phyloP scores from a whole-genome alignment of 2,797 vertebrate species.

The Vultur gryphus region DNA sequence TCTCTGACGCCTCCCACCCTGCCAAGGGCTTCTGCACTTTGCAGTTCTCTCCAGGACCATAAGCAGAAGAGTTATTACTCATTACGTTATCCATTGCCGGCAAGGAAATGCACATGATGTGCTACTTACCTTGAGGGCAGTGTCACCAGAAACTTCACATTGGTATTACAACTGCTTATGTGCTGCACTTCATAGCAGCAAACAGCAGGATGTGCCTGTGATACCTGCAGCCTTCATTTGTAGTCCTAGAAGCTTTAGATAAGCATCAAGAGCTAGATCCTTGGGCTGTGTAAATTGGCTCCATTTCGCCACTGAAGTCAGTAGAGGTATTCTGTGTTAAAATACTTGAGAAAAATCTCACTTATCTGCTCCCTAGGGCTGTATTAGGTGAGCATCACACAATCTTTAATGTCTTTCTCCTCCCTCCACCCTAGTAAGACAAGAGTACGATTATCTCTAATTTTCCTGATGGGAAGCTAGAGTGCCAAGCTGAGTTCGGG shows the following conservation, averaged over 20 bases:
- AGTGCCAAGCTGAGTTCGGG: neutral
- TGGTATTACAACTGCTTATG: neutral
- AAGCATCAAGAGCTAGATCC: neutral
- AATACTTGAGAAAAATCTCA: neutral
- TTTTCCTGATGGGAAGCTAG: neutral
- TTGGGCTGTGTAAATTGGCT: slow-evolving; percentile 5
- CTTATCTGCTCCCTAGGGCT: neutral
- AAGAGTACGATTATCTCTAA: neutral
- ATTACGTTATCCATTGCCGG: neutral
- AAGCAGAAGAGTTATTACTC: neutral
- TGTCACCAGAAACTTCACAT: neutral
- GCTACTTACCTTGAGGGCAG: neutral
- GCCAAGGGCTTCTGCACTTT: neutral
- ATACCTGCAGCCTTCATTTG: neutral
- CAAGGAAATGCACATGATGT: neutral
- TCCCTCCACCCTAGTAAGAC: neutral
- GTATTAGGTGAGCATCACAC: neutral
- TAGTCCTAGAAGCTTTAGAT: neutral
- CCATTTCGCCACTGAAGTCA: neutral
- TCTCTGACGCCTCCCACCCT: neutral
- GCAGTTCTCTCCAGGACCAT: neutral
- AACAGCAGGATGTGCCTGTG: neutral
- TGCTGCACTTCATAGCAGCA: neutral
- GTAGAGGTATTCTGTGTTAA: neutral
- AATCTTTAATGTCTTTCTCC: neutral